Conservation (phyloP, 2,797 vertebrate species). For the Crocodylus rhombifer region DNA sequence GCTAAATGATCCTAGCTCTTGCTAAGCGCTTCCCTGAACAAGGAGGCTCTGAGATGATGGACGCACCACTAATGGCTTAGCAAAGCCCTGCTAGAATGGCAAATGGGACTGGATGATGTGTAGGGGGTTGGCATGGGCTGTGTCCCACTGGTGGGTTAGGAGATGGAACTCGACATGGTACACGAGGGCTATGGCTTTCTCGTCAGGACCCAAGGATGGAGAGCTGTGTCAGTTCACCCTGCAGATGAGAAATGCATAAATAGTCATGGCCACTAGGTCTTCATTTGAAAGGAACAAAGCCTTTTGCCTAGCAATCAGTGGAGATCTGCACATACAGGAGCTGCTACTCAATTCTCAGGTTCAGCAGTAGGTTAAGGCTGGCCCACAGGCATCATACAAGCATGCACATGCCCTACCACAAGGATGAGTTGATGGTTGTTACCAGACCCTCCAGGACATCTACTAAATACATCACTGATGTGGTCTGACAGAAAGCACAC, state of each 20-base stretch:
- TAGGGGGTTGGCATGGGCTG: no score
- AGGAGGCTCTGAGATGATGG: not conserved
- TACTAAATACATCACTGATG: rapidly evolving
- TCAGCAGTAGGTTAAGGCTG: not conserved
- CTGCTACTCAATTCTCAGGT: not conserved
- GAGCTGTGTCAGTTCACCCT: not conserved
- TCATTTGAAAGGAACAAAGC: not conserved
- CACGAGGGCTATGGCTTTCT: no score
- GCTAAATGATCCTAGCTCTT: not conserved
- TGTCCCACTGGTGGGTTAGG: no score
- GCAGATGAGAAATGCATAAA: not conserved
- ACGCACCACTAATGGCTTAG: no score
- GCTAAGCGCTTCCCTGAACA: not conserved
- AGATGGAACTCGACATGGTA: no score
- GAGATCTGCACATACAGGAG: not conserved
- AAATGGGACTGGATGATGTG: rapidly evolving
- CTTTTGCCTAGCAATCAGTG: not conserved
- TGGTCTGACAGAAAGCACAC: rapidly evolving
- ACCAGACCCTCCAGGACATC: not conserved
- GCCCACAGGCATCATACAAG: not conserved
- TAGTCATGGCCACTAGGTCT: not conserved
- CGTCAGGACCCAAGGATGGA: no score
- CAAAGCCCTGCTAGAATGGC: not conserved
- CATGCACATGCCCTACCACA: not conserved
- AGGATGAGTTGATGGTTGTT: not conserved